Evolutionary conservation across 1,140 invertebrate species (phyloP), one percentile per base, ranked within the genome.

Genomic region (Drosophila punjabiensis): DNA sequence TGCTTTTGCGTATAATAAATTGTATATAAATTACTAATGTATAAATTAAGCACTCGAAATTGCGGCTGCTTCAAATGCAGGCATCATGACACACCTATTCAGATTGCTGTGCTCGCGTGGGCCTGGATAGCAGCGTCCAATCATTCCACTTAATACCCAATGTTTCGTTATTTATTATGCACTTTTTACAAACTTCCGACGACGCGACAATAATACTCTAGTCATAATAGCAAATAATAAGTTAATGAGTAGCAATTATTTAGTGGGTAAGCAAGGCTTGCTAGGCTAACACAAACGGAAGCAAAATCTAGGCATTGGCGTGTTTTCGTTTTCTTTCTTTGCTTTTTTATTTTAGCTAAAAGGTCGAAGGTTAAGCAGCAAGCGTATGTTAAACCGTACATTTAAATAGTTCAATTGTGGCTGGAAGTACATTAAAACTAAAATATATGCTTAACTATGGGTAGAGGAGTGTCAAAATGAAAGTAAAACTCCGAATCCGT

Each of bases 11-110:
- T 83, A 75, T 66, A 67, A 76, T 84, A 66, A 76, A 73, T 80
- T 78, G 59, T 86, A 81, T 86, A 81, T 88, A 91, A 89, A 89
- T 91, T 91, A 87, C 84, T 90, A 65, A 82, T 88, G 32, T 58
- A 83, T 90, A 90, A 89, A 85, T 89, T 89, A 89, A 89, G 86
- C 85, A 90, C 85, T 79, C 81, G 41, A 81, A 81, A 90, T 79
- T 82, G 75, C 85, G 76, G 82, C 86, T 85, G 78, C 64, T 82
- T 66, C 64, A 83, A 83, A 87, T 79, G 80, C 59, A 69, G 47
- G 45, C 70, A 39, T 37, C 55, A 48, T 37, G 68, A 55, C 68
- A 70, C 52, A 71, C 28, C 18, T 13, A 33, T 58, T 24, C 33
- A 32, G 20, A 67, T 47, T 39, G 43, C 39, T 52, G 67, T 73